Evolutionary conservation across 2,797 vertebrate genomes (phyloP).

Genomic region (Neosalanx taihuensis): DNA sequence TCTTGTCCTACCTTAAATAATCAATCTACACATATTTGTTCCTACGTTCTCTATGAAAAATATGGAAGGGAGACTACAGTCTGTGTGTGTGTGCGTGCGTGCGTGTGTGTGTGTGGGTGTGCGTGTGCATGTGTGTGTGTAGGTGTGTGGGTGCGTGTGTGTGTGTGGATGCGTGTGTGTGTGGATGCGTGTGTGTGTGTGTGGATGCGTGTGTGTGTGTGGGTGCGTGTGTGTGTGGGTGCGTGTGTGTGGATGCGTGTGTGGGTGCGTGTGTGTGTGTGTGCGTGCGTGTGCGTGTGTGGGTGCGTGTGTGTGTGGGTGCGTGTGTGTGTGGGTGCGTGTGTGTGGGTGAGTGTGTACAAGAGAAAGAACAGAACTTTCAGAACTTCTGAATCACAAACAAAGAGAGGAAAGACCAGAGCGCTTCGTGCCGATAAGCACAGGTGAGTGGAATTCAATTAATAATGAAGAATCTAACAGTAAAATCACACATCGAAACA

Average conservation of each 20-base stretch:
- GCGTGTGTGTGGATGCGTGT: slow-evolving; percentile 3
- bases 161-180: too few relatives aligned
- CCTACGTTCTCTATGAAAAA: background rate
- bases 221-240: slow-evolving; percentile 1
- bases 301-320: background rate
- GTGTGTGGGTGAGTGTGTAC: too few relatives aligned
- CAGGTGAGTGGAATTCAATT: background rate
- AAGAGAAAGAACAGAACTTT: background rate
- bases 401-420: background rate
- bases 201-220: too few relatives aligned
- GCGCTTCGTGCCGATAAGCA: background rate
- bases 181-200: too few relatives aligned
- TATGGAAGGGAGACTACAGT: background rate
- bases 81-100: slow-evolving; percentile 2
- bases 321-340: background rate
- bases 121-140: too few relatives aligned
- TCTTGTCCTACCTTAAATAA: too few relatives aligned
- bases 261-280: too few relatives aligned
- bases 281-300: slow-evolving; percentile 2
- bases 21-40: background rate
- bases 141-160: too few relatives aligned
- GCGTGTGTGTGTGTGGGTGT: background rate
- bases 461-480: background rate
- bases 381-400: slow-evolving; percentile 3
- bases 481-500: rapidly evolving